Percentiles rank a stretch among this genome's conserved stretches.
Conservation (phyloP, 2,797 vertebrate species). For the Crax fasciolata region DNA sequence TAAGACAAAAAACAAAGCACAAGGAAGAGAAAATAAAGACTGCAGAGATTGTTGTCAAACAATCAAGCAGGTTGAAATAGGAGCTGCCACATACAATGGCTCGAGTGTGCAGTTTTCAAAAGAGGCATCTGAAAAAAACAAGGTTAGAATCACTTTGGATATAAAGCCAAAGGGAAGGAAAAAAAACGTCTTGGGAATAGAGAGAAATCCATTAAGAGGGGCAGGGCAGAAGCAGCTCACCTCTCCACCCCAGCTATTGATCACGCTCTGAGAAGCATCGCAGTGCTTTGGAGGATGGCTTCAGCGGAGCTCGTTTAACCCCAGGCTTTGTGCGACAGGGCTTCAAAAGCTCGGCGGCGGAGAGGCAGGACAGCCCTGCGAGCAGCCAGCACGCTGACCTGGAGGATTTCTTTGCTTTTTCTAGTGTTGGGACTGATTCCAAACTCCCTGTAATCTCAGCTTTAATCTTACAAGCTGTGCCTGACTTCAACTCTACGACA, state of each 20-base stretch:
- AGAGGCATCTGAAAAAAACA: conserved; percentile 18
- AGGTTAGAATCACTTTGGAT: neutral
- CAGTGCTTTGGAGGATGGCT: conserved; percentile 37
- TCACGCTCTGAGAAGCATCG: conserved; percentile 51
- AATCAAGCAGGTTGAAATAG: conserved; percentile 52
- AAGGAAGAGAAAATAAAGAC: neutral
- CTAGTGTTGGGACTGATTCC: conserved; percentile 10
- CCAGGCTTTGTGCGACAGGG: neutral
- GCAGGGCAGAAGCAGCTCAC: conserved; percentile 11
- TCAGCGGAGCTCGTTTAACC: conserved; percentile 24
- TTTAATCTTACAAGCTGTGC: neutral
- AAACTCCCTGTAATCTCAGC: neutral
- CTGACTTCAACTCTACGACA: neutral
- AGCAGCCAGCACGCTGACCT: neutral
- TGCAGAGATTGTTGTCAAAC: conserved; percentile 13
- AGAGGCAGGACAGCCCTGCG: neutral
- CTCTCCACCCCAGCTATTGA: neutral
- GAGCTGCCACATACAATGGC: neutral
- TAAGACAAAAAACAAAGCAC: neutral
- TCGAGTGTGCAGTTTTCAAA: neutral
- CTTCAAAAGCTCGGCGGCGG: neutral
- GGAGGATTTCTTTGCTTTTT: conserved; percentile 20
- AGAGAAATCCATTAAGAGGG: neutral
- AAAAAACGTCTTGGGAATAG: conserved; percentile 6
- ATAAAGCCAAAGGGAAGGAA: conserved; percentile 36